Evolutionary conservation across 2,888 invertebrate species (phyloP).

Genomic region (Notodonta ziczac): DNA sequence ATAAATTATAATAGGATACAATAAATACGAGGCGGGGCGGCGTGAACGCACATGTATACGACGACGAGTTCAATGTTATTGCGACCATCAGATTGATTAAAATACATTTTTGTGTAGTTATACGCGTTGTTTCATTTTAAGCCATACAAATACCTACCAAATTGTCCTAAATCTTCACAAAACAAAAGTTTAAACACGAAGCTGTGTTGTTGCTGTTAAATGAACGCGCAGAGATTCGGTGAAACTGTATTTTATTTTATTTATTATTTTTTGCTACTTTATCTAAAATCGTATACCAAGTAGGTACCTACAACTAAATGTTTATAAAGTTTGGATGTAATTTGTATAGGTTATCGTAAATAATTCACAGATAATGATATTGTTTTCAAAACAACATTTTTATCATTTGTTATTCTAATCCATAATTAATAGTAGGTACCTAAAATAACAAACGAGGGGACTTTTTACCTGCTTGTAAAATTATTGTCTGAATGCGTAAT

Average conservation of each 20-base stretch:
- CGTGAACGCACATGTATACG: conserved; percentile 79
- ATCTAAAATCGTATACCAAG: too few species aligned
- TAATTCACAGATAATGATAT: not conserved
- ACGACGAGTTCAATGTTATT: conserved; percentile 81
- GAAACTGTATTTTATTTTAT: too few species aligned
- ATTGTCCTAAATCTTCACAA: too few species aligned
- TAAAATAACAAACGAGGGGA: not conserved
- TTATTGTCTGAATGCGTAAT: too few species aligned
- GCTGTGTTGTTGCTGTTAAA: too few species aligned
- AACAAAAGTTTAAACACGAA: too few species aligned
- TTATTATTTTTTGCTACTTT: too few species aligned
- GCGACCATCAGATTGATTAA: conserved; percentile 80
- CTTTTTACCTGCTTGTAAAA: too few species aligned
- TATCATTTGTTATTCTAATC: conserved; percentile 5
- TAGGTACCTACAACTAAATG: not conserved
- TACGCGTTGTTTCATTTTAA: conserved; percentile 55
- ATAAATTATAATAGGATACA: conserved; percentile 40
- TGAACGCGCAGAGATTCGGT: too few species aligned
- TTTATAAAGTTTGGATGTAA: not conserved
- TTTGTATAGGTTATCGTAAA: not conserved
- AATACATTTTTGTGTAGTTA: conserved; percentile 85
- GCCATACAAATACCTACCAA: not conserved
- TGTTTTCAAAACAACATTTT: conserved; percentile 19
- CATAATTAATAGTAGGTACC: not conserved
- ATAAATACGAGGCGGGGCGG: conserved; percentile 54